These are phyloP conservation scores for Abrostola tripartita DNA, from an alignment of 2,888 invertebrate species.

Conservation along the genomic window DNA sequence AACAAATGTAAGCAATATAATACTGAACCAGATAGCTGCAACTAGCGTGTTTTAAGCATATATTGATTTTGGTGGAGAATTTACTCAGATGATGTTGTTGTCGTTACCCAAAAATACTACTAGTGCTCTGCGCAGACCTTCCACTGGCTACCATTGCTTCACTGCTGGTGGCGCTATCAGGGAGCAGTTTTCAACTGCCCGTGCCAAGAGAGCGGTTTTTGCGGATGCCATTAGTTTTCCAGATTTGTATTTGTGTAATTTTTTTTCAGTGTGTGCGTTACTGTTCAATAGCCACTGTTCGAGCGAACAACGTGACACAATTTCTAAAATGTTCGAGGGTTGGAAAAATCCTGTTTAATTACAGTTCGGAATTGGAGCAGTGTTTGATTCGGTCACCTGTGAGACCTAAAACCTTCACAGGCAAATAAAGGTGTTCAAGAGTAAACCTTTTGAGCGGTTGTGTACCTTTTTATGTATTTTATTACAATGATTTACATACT, in stretches of 20 bases:
- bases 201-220: constrained; percentile 4
- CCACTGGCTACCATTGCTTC: background rate
- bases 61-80: background rate
- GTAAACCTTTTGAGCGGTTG: background rate
- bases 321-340: background rate
- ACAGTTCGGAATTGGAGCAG: background rate
- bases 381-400: background rate
- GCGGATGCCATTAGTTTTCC: background rate
- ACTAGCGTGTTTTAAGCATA: background rate
- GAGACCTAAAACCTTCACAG: background rate
- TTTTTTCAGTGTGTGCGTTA: background rate
- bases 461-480: background rate
- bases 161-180: background rate
- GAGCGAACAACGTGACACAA: background rate
- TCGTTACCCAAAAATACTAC: background rate
- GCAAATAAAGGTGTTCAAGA: background rate
- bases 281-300: background rate
- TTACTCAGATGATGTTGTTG: background rate
- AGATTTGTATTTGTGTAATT: background rate
- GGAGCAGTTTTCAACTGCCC: background rate
- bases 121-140: background rate
- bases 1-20: too few species aligned
- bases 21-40: too few species aligned
- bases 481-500: background rate
- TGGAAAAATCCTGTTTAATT: background rate